A percentile compares a stretch with the other conserved stretches of the same genome.
These are phyloP conservation scores for Aegotheles bennettii DNA, from an alignment of 2,113 vertebrate genomes.

Conservation along the genomic window DNA sequence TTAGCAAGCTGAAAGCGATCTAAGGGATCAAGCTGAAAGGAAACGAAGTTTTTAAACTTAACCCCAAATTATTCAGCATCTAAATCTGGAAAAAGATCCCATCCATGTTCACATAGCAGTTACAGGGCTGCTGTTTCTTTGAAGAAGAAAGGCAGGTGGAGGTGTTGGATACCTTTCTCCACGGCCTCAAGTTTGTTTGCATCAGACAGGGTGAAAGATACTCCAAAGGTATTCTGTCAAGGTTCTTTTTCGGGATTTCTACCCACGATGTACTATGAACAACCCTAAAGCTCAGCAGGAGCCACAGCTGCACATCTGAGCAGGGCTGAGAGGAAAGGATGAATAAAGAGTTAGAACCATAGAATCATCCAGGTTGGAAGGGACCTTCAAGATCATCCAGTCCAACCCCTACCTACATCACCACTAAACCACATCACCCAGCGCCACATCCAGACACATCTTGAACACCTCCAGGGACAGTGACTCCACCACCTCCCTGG, in stretches of 20 bases:
- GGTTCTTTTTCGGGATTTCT: not conserved
- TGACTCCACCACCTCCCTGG: too few relatives aligned
- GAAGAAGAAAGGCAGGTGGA: not conserved
- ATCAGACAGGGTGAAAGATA: not conserved
- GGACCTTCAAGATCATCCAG: too few relatives aligned
- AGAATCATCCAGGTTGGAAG: too few relatives aligned
- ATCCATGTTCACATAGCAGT: not conserved
- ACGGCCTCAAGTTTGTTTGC: not conserved
- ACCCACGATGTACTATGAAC: not conserved
- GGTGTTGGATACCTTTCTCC: not conserved
- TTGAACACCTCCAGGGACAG: too few relatives aligned
- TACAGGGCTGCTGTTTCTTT: not conserved
- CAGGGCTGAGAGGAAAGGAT: not conserved
- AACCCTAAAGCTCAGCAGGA: not conserved
- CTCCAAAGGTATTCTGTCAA: not conserved
- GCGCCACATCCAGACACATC: too few relatives aligned
- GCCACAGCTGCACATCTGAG: fast-evolving
- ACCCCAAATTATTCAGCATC: not conserved
- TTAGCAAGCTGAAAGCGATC: not conserved
- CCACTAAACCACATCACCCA: too few relatives aligned
- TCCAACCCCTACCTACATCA: too few relatives aligned
- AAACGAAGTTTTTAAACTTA: not conserved
- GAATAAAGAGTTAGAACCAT: too few relatives aligned
- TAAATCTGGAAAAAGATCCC: not conserved
- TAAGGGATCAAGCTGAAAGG: not conserved